phyloP scores from a whole-genome alignment of 2,113 vertebrate species.

The Dascyllus trimaculatus region DNA sequence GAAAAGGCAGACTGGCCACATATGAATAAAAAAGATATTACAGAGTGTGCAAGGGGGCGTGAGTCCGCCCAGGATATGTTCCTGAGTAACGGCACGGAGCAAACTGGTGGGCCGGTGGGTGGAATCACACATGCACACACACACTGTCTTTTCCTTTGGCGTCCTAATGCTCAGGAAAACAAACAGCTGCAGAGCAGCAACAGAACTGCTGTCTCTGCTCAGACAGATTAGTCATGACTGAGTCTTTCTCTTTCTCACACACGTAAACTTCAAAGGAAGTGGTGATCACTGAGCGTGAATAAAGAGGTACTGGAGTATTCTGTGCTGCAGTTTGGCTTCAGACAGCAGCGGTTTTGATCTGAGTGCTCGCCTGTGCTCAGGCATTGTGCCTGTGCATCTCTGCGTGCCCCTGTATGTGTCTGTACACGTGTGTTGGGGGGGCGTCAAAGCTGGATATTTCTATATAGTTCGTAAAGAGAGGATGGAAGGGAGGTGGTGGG shows the following conservation, averaged over 20 bases:
- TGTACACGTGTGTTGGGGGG: not conserved
- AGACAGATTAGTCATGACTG: conserved; percentile 65
- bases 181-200: conserved; percentile 51
- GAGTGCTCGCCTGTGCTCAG: not conserved
- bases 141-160: conserved; percentile 28
- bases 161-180: conserved; percentile 49
- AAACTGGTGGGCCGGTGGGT: conserved; percentile 24
- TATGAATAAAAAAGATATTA: conserved; percentile 67
- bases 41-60: conserved; percentile 11
- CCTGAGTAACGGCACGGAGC: conserved; percentile 46
- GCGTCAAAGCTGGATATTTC: conserved; percentile 54
- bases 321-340: not conserved
- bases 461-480: conserved; percentile 69
- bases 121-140: conserved; percentile 28
- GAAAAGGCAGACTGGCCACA: conserved; percentile 30
- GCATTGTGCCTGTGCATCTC: conserved; percentile 11
- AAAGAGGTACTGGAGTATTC: not conserved
- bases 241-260: conserved; percentile 38
- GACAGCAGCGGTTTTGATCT: not conserved
- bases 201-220: conserved; percentile 51
- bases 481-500: conserved; percentile 71
- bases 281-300: conserved; percentile 17
- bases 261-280: conserved; percentile 8
- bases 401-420: not conserved
- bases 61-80: conserved; percentile 39